Conservation (phyloP, 2,888 invertebrate species). For the Galerucella pusilla region DNA sequence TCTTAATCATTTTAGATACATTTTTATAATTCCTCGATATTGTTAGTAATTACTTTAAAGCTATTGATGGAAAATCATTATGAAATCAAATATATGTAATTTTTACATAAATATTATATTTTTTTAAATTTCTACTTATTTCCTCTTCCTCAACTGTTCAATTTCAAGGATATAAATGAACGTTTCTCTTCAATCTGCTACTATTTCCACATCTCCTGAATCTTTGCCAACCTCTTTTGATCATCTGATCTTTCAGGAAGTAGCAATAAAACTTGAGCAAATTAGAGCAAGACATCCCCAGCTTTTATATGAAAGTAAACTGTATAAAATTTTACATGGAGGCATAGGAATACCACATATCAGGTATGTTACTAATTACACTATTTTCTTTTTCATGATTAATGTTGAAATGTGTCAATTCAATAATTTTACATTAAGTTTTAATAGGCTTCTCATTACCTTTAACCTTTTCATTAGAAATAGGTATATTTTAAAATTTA, state of each 20-base stretch:
- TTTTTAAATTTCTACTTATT: slow-evolving; percentile 3
- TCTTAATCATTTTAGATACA: slow-evolving; percentile 30
- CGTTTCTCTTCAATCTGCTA: slow-evolving; percentile 13
- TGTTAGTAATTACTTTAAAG: background rate
- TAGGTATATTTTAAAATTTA: too few relatives aligned
- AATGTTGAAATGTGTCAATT: background rate
- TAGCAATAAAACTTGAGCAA: slow-evolving; percentile 98
- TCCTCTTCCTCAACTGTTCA: slow-evolving; percentile 17
- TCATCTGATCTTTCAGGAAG: slow-evolving; percentile 77
- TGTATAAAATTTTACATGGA: slow-evolving; percentile 98
- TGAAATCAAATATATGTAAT: slow-evolving; percentile 18
- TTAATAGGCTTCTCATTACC: too few relatives aligned
- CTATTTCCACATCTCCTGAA: background rate
- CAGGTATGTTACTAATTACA: slow-evolving; percentile 70
- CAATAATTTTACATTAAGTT: background rate
- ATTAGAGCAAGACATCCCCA: slow-evolving; percentile 98
- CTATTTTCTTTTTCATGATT: slow-evolving; percentile 25
- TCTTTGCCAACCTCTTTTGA: slow-evolving; percentile 26
- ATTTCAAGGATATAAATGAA: slow-evolving; percentile 30
- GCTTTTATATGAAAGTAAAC: slow-evolving; percentile 97
- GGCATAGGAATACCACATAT: slow-evolving; percentile 97
- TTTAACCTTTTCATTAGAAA: background rate
- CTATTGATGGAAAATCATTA: background rate
- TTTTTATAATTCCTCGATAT: slow-evolving; percentile 1
- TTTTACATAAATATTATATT: background rate